phyloP scores from a whole-genome alignment of 1,140 invertebrate genomes.

The Drosophila chauvacae region DNA sequence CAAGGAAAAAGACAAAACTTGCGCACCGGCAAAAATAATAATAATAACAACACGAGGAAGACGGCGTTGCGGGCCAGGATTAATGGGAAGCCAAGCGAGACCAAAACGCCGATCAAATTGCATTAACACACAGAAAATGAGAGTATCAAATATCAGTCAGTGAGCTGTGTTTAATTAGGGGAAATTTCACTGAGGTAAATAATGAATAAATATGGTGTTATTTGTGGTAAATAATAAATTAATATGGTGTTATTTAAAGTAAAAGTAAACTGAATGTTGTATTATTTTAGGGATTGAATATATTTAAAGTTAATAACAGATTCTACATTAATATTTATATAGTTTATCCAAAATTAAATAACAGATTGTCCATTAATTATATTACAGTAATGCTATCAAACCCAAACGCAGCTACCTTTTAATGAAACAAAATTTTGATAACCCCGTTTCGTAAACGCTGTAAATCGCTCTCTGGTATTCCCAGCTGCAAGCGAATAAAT shows the following conservation, averaged over 20 bases:
- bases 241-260: no score
- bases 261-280: background rate
- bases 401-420: conserved; percentile 9
- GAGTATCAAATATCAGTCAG: conserved; percentile 22
- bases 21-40: conserved; percentile 34
- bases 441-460: conserved; percentile 60
- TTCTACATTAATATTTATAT: no score
- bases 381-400: background rate
- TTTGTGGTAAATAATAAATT: no score
- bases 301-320: no score
- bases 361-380: background rate
- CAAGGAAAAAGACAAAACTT: conserved; percentile 75
- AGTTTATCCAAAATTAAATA: background rate
- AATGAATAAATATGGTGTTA: no score
- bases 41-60: conserved; percentile 44
- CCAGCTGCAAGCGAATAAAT: conserved; percentile 34
- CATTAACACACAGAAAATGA: conserved; percentile 41
- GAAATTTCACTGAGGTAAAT: background rate
- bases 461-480: conserved; percentile 31
- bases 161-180: conserved; percentile 23
- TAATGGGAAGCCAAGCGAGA: conserved; percentile 40
- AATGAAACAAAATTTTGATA: conserved; percentile 56
- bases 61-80: conserved; percentile 42
- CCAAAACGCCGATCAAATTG: conserved; percentile 45
- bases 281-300: background rate